phyloP scores from a whole-genome alignment of 2,797 vertebrate genomes.

The Leptodactylus fallax region DNA sequence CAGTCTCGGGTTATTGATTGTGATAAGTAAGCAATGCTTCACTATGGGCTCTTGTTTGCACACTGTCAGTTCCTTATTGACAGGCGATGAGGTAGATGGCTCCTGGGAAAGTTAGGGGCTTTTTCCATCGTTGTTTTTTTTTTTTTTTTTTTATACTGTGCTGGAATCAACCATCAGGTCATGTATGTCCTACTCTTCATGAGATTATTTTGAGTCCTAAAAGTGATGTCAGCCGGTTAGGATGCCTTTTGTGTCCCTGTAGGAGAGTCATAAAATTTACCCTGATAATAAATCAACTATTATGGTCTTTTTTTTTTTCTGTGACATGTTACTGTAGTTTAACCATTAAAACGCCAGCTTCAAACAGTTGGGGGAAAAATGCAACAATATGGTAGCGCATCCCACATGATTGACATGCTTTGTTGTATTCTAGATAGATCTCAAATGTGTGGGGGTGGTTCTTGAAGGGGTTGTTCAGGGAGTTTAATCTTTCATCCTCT shows the following conservation, averaged over 20 bases:
- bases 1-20: conserved; percentile 39
- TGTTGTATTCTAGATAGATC: too few relatives aligned
- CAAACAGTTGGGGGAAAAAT: not conserved
- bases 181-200: not conserved
- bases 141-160: too few relatives aligned
- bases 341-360: not conserved
- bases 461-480: too few relatives aligned
- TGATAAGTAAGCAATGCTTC: conserved; percentile 33
- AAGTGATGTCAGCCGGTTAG: not conserved
- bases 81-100: not conserved
- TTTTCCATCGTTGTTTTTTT: too few relatives aligned
- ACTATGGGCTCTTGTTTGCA: conserved; percentile 20
- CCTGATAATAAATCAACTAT: too few relatives aligned
- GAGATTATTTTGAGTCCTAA: not conserved
- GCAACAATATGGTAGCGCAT: not conserved
- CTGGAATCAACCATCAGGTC: not conserved
- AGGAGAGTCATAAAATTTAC: too few relatives aligned
- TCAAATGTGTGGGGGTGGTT: too few relatives aligned
- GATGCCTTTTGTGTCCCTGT: not conserved
- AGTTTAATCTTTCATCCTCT: too few relatives aligned
- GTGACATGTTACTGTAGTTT: not conserved
- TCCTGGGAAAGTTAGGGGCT: not conserved
- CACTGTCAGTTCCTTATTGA: conserved; percentile 17
- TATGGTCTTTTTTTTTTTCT: too few relatives aligned
- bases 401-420: not conserved